Evolutionary conservation across 2,888 invertebrate species (phyloP).

Genomic region (Copidosoma aretas): DNA sequence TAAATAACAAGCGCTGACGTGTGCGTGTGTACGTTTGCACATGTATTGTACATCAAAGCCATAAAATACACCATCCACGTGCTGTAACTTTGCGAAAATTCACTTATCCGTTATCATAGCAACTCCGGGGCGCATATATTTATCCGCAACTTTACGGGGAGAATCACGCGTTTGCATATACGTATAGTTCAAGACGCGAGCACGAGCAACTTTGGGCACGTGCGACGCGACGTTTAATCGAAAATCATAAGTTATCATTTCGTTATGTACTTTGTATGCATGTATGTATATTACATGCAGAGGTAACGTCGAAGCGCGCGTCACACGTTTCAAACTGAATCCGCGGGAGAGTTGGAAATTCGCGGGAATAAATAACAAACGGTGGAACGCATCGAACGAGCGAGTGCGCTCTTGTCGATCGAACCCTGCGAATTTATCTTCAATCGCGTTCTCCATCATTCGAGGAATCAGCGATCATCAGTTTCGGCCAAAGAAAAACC

Average conservation of each 20-base stretch:
- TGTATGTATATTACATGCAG: too few species aligned
- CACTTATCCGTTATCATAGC: constrained; percentile 5
- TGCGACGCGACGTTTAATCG: background rate
- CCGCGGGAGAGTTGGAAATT: too few species aligned
- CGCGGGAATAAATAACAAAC: too few species aligned
- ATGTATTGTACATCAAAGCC: background rate
- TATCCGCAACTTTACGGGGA: constrained; percentile 5
- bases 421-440: too few species aligned
- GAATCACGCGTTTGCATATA: background rate
- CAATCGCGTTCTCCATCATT: too few species aligned
- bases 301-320: background rate
- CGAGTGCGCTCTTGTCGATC: too few species aligned
- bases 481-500: too few species aligned
- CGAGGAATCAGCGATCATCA: too few species aligned
- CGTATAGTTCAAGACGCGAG: background rate
- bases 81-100: background rate
- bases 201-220: background rate
- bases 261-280: background rate
- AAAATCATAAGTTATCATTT: constrained; percentile 4
- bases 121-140: background rate
- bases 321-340: background rate
- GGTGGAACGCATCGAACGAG: too few species aligned
- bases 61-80: background rate
- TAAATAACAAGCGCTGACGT: background rate
- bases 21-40: too few species aligned